These are phyloP conservation scores for Gasterosteus aculeatus DNA, from an alignment of 2,113 vertebrate genomes.

Conservation along the genomic window DNA sequence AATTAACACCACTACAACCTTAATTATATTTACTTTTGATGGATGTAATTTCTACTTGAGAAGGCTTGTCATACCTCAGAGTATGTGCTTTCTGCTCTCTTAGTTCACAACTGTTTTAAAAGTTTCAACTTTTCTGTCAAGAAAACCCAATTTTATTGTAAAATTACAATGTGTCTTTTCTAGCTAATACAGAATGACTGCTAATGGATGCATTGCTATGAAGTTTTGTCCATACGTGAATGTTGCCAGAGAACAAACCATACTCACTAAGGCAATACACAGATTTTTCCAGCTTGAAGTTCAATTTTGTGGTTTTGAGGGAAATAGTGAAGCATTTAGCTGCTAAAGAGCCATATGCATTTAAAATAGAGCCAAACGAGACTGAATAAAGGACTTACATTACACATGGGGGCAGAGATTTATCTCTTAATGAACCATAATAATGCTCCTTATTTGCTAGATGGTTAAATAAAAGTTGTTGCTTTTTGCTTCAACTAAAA, in stretches of 20 bases:
- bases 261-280: background rate
- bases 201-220: background rate
- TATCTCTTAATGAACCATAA: too few relatives aligned
- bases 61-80: background rate
- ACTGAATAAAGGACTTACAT: too few relatives aligned
- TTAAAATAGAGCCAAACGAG: background rate
- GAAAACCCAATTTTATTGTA: too few relatives aligned
- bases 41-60: background rate
- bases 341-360: background rate
- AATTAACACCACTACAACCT: background rate
- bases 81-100: too few relatives aligned
- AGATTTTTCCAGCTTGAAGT: background rate
- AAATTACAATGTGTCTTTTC: too few relatives aligned
- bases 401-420: too few relatives aligned
- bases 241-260: background rate
- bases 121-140: background rate
- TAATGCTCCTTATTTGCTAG: too few relatives aligned
- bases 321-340: background rate
- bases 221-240: background rate
- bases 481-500: background rate
- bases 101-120: background rate
- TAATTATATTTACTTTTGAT: background rate
- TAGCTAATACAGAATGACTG: too few relatives aligned
- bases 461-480: too few relatives aligned
- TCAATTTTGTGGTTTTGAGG: background rate